phyloP scores from a whole-genome alignment of 1,140 invertebrate species.

The Cephus cinctus region DNA sequence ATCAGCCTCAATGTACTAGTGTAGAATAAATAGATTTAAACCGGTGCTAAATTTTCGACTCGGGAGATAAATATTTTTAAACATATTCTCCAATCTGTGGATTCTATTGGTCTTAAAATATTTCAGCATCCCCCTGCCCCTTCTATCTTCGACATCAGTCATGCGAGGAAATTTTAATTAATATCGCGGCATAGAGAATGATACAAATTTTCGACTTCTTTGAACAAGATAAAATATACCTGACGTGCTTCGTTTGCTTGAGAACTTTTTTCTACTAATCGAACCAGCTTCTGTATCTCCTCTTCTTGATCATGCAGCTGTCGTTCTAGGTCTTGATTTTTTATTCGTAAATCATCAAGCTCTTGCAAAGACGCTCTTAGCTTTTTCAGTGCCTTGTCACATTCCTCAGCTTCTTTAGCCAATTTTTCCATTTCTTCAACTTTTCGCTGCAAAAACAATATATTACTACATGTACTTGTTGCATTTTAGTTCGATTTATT shows the following conservation, averaged over 20 bases:
- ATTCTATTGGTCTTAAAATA: too few relatives aligned
- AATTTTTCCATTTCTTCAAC: constrained; percentile 20
- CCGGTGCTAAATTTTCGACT: too few relatives aligned
- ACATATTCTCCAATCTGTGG: too few relatives aligned
- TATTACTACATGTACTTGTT: background rate
- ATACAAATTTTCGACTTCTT: background rate
- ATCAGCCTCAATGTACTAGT: too few relatives aligned
- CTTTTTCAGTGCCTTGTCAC: constrained; percentile 14
- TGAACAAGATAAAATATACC: constrained; percentile 7
- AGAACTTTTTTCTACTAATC: constrained; percentile 17
- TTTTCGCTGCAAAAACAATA: background rate
- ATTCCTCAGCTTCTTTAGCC: constrained; percentile 21
- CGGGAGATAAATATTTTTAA: too few relatives aligned
- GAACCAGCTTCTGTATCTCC: constrained; percentile 23
- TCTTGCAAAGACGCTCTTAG: constrained; percentile 19
- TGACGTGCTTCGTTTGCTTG: constrained; percentile 11
- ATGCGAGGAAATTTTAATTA: background rate
- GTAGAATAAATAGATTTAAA: too few relatives aligned
- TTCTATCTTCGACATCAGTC: background rate
- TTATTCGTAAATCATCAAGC: constrained; percentile 19
- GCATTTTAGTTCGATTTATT: constrained; percentile 1
- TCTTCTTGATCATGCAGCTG: constrained; percentile 23
- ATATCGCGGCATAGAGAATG: background rate
- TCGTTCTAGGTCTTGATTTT: constrained; percentile 22
- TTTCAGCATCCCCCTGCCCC: background rate